These are phyloP conservation scores for Onthophagus sagittarius DNA, from an alignment of 2,888 invertebrate genomes.

Conservation along the genomic window DNA sequence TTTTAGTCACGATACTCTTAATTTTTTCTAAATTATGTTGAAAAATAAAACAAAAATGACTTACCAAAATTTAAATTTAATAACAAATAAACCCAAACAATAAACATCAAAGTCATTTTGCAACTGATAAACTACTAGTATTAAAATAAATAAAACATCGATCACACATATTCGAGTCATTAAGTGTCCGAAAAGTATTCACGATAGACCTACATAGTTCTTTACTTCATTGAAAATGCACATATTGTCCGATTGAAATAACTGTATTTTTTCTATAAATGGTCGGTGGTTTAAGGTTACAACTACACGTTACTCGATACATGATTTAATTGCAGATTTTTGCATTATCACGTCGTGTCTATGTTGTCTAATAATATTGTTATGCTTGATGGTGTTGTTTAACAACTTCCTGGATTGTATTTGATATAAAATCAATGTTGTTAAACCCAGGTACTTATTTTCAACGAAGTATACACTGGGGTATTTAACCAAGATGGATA, in stretches of 20 bases:
- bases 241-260: conserved; percentile 15
- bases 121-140: background rate
- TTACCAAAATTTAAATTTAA: background rate
- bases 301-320: background rate
- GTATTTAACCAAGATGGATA: too few relatives aligned
- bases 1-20: background rate
- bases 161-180: background rate
- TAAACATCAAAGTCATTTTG: background rate
- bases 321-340: background rate
- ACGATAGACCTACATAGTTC: conserved; percentile 6
- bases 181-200: conserved; percentile 13
- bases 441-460: too few relatives aligned
- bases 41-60: background rate
- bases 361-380: background rate
- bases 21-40: background rate
- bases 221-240: conserved; percentile 18
- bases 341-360: background rate
- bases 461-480: too few relatives aligned
- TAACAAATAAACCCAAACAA: background rate
- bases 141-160: conserved; percentile 1
- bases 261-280: conserved; percentile 22
- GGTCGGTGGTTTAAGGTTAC: background rate
- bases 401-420: background rate
- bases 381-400: background rate
- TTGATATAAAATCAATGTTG: too few relatives aligned